Conservation (phyloP, 2,888 invertebrate species). For the Boloria euphrosyne region DNA sequence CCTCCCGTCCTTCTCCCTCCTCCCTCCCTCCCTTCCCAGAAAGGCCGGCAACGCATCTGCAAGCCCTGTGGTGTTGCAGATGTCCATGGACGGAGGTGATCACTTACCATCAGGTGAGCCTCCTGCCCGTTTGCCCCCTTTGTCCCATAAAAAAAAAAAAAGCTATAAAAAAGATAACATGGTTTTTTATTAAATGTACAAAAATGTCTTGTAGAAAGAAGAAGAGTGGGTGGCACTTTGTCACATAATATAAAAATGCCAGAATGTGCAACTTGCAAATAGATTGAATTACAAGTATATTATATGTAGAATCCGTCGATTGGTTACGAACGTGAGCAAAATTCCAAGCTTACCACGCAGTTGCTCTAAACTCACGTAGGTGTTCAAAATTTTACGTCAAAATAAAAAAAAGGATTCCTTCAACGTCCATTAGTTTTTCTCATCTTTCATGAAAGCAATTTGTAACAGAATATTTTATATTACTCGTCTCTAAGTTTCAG, state of each 20-base stretch:
- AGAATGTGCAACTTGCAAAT: constrained; percentile 4
- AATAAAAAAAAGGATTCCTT: not conserved
- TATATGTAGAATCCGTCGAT: constrained; percentile 22
- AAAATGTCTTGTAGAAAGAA: no score
- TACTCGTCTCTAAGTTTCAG: not conserved
- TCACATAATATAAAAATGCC: not conserved
- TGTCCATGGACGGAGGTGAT: no score
- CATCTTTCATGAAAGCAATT: constrained; percentile 4
- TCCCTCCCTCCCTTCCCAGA: no score
- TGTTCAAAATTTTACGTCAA: constrained; percentile 3
- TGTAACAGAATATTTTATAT: not conserved
- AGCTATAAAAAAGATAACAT: no score
- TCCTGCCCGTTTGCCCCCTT: no score
- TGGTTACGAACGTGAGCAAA: constrained; percentile 20
- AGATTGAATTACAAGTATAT: constrained; percentile 12
- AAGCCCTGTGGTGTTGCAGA: no score
- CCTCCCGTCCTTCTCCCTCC: no score
- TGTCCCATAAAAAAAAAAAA: no score
- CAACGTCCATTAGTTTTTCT: not conserved
- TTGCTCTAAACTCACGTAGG: no score
- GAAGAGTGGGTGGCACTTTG: not conserved
- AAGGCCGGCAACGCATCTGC: no score
- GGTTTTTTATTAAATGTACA: no score
- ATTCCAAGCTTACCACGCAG: constrained; percentile 12
- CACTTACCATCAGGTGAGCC: no score